phyloP scores from a whole-genome alignment of 2,113 vertebrate genomes.

The Eclectus roratus region DNA sequence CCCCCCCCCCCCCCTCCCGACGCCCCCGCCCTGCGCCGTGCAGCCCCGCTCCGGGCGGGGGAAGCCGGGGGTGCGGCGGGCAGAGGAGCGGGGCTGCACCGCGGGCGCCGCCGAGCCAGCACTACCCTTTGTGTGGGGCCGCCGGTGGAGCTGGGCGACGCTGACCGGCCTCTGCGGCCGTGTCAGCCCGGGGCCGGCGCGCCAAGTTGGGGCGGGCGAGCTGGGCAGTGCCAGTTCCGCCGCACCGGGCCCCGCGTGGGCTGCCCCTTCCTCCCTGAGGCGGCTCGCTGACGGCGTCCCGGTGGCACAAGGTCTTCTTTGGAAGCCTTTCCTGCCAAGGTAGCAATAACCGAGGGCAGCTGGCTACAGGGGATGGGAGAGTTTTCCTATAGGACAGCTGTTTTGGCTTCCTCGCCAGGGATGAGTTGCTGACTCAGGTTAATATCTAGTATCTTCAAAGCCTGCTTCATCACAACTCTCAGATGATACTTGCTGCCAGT shows the following conservation, averaged over 20 bases:
- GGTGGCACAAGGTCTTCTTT: neutral
- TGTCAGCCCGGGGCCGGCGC: neutral
- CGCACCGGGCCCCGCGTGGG: neutral
- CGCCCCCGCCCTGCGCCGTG: neutral
- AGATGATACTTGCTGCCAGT: neutral
- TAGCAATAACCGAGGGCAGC: neutral
- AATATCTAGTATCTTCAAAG: neutral
- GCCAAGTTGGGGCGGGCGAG: neutral
- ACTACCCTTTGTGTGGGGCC: conserved; percentile 24
- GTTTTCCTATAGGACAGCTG: neutral
- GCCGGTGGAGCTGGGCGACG: neutral
- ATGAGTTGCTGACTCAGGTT: conserved; percentile 30
- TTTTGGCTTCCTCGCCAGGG: neutral
- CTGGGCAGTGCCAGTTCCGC: neutral
- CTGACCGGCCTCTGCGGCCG: neutral
- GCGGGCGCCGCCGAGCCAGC: conserved; percentile 5
- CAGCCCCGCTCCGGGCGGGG: neutral
- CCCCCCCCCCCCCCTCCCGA: no score
- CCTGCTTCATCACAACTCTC: neutral
- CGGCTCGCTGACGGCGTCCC: neutral
- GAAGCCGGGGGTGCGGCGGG: neutral
- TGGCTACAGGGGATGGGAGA: neutral
- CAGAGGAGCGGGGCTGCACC: neutral
- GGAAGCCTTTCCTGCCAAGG: neutral
- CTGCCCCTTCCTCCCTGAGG: neutral